A percentile compares a stretch with the other conserved stretches of the same genome.
phyloP scores from a whole-genome alignment of 2,888 invertebrate species.

The Ashinkailepas kermadecensis region DNA sequence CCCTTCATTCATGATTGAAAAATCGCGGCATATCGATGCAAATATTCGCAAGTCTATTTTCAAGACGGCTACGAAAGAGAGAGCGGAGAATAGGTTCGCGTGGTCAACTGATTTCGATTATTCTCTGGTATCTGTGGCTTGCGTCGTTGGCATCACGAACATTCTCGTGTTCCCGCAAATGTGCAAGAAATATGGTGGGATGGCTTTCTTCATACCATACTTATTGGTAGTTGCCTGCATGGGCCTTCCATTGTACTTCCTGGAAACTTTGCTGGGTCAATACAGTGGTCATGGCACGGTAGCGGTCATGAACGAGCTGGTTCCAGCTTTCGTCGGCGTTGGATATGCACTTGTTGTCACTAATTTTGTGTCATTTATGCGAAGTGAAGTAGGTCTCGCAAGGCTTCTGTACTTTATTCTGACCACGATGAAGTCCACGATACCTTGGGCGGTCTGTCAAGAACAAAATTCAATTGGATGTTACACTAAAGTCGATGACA shows the following conservation, averaged over 20 bases:
- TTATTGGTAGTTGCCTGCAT: neutral
- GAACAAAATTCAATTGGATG: neutral
- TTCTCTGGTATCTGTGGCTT: neutral
- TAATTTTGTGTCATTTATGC: neutral
- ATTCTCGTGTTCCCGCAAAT: neutral
- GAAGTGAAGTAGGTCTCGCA: neutral
- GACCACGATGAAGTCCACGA: neutral
- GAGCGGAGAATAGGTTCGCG: neutral
- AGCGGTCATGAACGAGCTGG: constrained; percentile 6
- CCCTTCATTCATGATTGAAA: too few species aligned
- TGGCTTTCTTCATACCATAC: neutral
- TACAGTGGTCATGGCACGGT: constrained; percentile 1
- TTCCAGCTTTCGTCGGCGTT: neutral
- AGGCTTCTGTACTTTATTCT: neutral
- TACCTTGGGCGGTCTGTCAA: neutral
- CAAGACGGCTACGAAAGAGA: neutral
- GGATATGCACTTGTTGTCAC: neutral
- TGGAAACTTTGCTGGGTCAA: neutral
- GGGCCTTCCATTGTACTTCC: neutral
- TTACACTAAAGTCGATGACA: neutral
- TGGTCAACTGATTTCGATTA: neutral
- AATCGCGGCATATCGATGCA: neutral
- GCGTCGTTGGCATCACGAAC: neutral
- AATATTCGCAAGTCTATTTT: neutral
- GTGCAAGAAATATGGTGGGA: neutral